Conservation (phyloP, 2,113 vertebrate genomes). For the Fregata magnificens region DNA sequence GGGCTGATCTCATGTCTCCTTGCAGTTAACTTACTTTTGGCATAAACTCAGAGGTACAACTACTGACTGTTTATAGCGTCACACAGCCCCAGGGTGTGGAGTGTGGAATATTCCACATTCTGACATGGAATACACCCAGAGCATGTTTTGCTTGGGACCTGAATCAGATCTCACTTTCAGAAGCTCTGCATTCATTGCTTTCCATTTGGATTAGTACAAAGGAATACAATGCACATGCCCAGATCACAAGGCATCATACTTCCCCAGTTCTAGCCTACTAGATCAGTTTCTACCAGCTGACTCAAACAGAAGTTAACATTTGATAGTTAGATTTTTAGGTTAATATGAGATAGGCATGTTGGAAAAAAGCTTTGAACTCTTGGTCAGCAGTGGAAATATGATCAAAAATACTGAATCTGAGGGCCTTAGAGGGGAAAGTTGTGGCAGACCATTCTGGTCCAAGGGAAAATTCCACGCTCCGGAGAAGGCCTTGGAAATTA, state of each 20-base stretch:
- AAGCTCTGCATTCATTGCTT: neutral
- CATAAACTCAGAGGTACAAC: neutral
- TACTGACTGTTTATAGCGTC: neutral
- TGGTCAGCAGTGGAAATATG: neutral
- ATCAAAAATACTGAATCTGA: neutral
- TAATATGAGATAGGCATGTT: neutral
- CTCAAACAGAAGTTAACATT: neutral
- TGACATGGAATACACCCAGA: accelerated
- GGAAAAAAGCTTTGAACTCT: neutral
- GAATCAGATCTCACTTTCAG: neutral
- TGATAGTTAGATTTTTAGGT: neutral
- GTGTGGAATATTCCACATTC: neutral
- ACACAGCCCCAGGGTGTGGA: neutral
- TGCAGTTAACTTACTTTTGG: neutral
- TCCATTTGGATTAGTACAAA: neutral
- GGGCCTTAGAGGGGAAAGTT: neutral
- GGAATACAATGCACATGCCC: neutral
- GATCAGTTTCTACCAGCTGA: neutral
- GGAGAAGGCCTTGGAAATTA: neutral
- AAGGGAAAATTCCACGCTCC: neutral
- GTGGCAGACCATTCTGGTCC: neutral
- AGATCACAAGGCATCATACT: neutral
- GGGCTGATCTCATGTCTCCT: neutral
- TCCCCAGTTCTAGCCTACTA: neutral
- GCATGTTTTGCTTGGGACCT: neutral